These are phyloP conservation scores for Scaptodrosophila lebanonensis DNA, from an alignment of 1,140 invertebrate species.

Conservation along the genomic window DNA sequence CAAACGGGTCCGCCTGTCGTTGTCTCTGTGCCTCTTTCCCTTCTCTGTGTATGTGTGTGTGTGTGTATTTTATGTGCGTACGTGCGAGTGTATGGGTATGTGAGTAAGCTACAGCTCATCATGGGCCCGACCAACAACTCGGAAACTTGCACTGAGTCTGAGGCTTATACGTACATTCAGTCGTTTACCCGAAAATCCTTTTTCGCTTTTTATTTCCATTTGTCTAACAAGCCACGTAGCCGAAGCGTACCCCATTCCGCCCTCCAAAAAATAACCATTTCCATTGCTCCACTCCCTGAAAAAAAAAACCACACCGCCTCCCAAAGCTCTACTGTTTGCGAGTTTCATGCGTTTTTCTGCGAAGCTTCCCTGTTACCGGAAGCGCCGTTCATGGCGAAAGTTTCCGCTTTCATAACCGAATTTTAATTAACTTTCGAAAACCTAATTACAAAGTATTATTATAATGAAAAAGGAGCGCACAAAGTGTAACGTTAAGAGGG, in stretches of 20 bases:
- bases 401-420: conserved; percentile 77
- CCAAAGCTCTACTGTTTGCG: conserved; percentile 13
- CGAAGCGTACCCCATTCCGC: conserved; percentile 3
- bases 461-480: conserved; percentile 76
- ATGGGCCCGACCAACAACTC: conserved; percentile 1
- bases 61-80: too few relatives aligned
- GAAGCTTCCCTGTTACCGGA: conserved; percentile 50
- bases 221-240: conserved; percentile 34
- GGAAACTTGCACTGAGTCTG: too few relatives aligned
- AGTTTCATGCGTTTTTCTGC: conserved; percentile 55
- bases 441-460: conserved; percentile 78
- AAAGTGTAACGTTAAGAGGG: conserved; percentile 35
- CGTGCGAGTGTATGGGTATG: background rate
- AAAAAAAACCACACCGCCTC: background rate
- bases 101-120: conserved; percentile 23
- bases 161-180: background rate
- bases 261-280: conserved; percentile 9
- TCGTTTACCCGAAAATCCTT: conserved; percentile 32
- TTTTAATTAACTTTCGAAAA: conserved; percentile 78
- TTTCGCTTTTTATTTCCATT: conserved; percentile 40
- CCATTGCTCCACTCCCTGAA: background rate
- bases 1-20: background rate
- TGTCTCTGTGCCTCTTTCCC: conserved; percentile 17
- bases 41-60: conserved; percentile 17
- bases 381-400: conserved; percentile 77